Percentiles rank a stretch among this genome's conserved stretches.
Evolutionary conservation across 2,797 vertebrate species (phyloP).

Genomic region (Basileuterus tristriatus): DNA sequence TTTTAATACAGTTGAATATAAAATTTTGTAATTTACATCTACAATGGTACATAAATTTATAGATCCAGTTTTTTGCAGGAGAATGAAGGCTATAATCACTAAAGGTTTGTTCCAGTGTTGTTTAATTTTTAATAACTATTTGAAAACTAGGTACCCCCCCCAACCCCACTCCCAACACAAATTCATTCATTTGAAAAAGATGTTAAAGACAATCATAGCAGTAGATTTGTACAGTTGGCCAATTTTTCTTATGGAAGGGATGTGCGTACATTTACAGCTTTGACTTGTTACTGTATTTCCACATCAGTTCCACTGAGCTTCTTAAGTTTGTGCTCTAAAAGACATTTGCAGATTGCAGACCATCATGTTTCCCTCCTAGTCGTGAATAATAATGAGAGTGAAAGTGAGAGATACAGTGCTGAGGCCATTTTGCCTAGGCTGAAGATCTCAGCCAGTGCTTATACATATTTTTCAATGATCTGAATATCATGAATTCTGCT

Average conservation of each 20-base stretch:
- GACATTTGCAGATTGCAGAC: conserved; percentile 72
- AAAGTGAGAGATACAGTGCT: conserved; percentile 48
- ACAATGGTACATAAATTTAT: conserved; percentile 84
- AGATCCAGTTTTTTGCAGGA: conserved; percentile 79
- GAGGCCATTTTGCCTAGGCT: conserved; percentile 57
- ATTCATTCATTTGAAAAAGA: conserved; percentile 72
- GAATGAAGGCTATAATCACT: conserved; percentile 79
- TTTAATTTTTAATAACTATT: conserved; percentile 83
- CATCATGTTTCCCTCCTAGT: conserved; percentile 52
- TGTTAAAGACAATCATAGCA: conserved; percentile 73
- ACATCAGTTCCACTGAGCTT: conserved; percentile 17
- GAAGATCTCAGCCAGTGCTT: conserved; percentile 54
- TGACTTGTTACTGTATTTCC: conserved; percentile 52
- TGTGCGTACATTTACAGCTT: neutral
- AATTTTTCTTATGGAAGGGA: neutral
- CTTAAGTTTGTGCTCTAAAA: conserved; percentile 63
- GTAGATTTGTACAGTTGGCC: conserved; percentile 56
- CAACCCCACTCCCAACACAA: conserved; percentile 23
- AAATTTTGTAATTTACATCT: conserved; percentile 86
- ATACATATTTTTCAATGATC: conserved; percentile 53
- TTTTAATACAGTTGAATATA: conserved; percentile 86
- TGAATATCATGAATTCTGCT: conserved; percentile 66
- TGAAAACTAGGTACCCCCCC: conserved; percentile 65
- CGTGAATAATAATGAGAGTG: conserved; percentile 66
- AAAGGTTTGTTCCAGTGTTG: conserved; percentile 76